Conservation (phyloP, 2,113 vertebrate genomes). For the Nestor notabilis region DNA sequence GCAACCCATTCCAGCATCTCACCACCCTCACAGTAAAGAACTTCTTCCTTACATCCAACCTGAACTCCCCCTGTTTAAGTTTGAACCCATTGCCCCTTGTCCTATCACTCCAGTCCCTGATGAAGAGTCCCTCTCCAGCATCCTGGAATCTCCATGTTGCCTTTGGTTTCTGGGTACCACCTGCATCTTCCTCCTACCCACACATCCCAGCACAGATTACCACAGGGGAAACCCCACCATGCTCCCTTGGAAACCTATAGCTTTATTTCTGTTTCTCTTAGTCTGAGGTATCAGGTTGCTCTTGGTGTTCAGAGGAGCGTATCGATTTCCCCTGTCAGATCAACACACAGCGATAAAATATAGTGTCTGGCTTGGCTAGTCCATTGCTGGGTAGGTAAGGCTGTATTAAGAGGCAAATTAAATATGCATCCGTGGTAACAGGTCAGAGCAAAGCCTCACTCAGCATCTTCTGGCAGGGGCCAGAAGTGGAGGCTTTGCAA, state of each 20-base stretch:
- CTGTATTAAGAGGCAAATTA: not conserved
- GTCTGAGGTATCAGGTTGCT: not conserved
- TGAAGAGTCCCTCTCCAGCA: not conserved
- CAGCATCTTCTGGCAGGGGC: not conserved
- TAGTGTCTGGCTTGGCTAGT: not conserved
- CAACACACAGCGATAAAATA: not conserved
- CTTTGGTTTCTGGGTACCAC: not conserved
- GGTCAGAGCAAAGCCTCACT: not conserved
- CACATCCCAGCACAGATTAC: not conserved
- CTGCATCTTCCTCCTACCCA: not conserved
- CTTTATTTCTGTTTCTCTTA: not conserved
- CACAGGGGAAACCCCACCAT: fast-evolving
- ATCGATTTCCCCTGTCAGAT: not conserved
- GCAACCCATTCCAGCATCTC: not conserved
- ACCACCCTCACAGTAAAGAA: not conserved
- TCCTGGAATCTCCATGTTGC: fast-evolving
- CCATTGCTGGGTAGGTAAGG: not conserved
- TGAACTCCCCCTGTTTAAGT: not conserved
- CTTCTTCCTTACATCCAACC: not conserved
- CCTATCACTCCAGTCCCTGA: not conserved
- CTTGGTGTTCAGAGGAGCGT: not conserved
- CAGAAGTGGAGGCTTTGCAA: not conserved
- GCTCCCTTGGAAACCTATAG: not conserved
- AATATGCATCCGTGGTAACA: not conserved
- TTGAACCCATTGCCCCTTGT: not conserved